Evolutionary conservation across 2,113 vertebrate species (phyloP), one percentile per base, ranked within the genome.

Genomic region (Bujurquina vittata): DNA sequence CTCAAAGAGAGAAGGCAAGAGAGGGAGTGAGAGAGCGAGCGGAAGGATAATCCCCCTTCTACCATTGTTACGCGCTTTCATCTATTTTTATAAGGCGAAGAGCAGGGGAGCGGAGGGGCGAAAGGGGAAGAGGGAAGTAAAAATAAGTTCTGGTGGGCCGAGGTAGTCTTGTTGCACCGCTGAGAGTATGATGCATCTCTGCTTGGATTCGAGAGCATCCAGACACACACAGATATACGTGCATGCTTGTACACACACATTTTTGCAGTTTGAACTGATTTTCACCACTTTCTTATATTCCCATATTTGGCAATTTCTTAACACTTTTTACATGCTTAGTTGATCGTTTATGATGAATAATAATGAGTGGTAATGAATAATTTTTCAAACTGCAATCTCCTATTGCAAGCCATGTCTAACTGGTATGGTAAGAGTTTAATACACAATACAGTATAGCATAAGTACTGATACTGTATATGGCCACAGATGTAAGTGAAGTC

Each of bases 51-150:
- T 88, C 88, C 89, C 91, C 86, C 87, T 67, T 87, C 91, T 80
- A 83, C 78, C 85, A 88, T 88, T 88, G 91, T 94, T 91, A 86
- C 73, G 77, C 1, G 72, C 91, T 93, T 94, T 94, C 89, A 93
- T 94, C 92, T 94, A 93, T 94, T 94, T 94, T 92, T 93, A 91
- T 87, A 85, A 89, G 82, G 77, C 80, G 56, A 83, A 61, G 84
- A 83, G 65, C 69, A 18, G 69, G 84, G 61, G 76, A 49, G 87
- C 11, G 40, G 23, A n/a, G 52, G 52, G 65, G 63, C 3, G 54
- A 80, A 60, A 62, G n/a, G 62, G 65, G 52, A 43, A 43, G 67
- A 56, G 54, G 60, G 79, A 79, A 76, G 83, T 75, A 84, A 90
- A 92, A 88, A 87, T 87, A 90, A 76, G 65, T 88, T 84, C 72